Conservation (phyloP, 2,797 vertebrate species). For the Scolopax bukidnonensis region DNA sequence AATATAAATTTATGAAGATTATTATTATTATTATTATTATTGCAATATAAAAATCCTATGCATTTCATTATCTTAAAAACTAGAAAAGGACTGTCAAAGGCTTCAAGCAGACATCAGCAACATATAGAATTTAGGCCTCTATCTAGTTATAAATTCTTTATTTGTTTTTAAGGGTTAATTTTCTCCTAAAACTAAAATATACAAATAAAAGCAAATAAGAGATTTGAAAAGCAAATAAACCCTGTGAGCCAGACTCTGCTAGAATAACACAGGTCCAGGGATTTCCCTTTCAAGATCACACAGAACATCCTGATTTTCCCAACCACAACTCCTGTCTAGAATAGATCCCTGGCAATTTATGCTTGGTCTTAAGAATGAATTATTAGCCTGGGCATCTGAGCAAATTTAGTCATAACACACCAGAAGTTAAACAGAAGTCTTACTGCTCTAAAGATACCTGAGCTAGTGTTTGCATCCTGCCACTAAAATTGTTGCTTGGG, state of each 20-base stretch:
- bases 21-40: not conserved
- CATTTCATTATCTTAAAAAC: not conserved
- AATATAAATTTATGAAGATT: not conserved
- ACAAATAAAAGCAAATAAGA: not conserved
- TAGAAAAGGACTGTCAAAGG: not conserved
- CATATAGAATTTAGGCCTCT: not conserved
- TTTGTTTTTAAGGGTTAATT: conserved; percentile 5
- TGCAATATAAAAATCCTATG: not conserved
- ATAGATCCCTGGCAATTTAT: not conserved
- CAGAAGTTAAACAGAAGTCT: not conserved
- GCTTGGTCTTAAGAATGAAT: not conserved
- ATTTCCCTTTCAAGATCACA: not conserved
- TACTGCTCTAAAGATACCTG: not conserved
- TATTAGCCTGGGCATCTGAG: not conserved
- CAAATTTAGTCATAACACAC: not conserved
- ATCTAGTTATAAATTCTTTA: not conserved
- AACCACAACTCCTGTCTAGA: not conserved
- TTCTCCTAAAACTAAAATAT: not conserved
- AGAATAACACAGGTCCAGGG: not conserved
- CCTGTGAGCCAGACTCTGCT: not conserved
- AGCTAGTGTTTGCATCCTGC: not conserved
- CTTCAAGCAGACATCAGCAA: not conserved
- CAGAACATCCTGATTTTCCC: not conserved
- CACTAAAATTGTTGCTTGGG: not conserved
- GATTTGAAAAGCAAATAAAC: not conserved